Evolutionary conservation across 2,113 vertebrate species (phyloP), one percentile per base, ranked within the genome.

Genomic region (Morphnarchus princeps): DNA sequence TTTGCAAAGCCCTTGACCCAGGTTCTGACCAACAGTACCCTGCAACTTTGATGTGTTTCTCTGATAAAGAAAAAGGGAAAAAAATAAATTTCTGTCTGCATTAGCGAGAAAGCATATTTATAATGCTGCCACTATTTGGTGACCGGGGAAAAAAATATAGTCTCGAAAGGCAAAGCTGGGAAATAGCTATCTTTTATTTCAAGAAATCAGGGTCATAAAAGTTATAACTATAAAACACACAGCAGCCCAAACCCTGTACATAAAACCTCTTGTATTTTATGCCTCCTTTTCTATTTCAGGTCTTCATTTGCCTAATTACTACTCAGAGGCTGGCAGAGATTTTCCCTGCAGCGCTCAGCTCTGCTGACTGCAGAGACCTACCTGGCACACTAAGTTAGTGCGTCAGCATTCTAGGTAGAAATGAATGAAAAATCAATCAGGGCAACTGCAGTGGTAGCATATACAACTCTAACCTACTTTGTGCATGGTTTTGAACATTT

Each of bases 361-460:
- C 91, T 98, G 98, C 98, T 98, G 97, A 98, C 98, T 99, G 98
- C 98, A 98, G 98, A 97, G 98, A 98, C 96, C 97, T 98, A 98
- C 98, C 98, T 98, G 98, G 98, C 97, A 97, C 88, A 58, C 91
- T 58, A 71, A 94, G 86, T 95, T 82, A 95, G 97, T 98, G 98
- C 97, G 55, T 99, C 99, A 99, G 98, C 99, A 98, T 97, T 98
- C 97, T 93, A 92, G 97, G 96, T 96, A 97, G 95, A 97, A 98
- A 98, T 99, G 98, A 99, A 98, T 99, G 98, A 98, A 98, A 98
- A 99, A 98, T 98, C 99, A 98, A 98, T 98, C 97, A 96, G 97
- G 82, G 95, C 97, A 98, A 87, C 98, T 98, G 99, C 98, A 98
- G 98, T 94, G 95, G 73, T 45, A 96, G 94, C 93, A 95, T 40